Percentiles rank a stretch among this genome's conserved stretches.
phyloP scores from a whole-genome alignment of 2,888 invertebrate genomes.

The Megastigmus dorsalis region DNA sequence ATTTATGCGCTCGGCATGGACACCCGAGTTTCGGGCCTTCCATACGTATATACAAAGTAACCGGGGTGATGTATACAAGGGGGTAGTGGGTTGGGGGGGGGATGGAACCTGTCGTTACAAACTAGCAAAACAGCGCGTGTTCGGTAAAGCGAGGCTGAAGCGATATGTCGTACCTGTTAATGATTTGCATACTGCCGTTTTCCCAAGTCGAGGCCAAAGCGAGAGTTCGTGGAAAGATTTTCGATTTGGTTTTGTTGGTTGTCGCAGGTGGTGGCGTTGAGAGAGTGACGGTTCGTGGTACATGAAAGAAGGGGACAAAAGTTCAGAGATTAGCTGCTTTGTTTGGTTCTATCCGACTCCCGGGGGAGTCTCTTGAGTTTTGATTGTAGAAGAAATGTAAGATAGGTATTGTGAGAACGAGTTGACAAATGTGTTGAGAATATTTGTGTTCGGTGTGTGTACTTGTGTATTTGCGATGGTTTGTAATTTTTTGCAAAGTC shows the following conservation, averaged over 20 bases:
- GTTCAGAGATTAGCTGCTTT: too few relatives aligned
- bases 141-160: conserved; percentile 36
- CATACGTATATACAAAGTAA: neutral
- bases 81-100: neutral
- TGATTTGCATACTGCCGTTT: conserved; percentile 42
- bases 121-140: conserved; percentile 28
- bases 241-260: neutral
- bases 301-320: too few relatives aligned
- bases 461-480: too few relatives aligned
- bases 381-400: too few relatives aligned
- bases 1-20: conserved; percentile 9
- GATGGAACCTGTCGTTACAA: conserved; percentile 8
- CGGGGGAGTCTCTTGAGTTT: too few relatives aligned
- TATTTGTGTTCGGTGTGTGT: too few relatives aligned
- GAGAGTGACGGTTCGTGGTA: too few relatives aligned
- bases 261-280: too few relatives aligned
- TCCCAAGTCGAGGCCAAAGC: neutral
- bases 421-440: too few relatives aligned
- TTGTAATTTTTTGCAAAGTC: too few relatives aligned
- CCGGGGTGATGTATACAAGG: neutral
- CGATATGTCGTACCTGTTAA: conserved; percentile 51
- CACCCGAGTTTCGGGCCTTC: neutral
- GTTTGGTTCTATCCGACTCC: too few relatives aligned
- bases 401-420: too few relatives aligned
- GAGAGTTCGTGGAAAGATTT: neutral